Evolutionary conservation across 1,140 invertebrate genomes (phyloP).

Genomic region (Acromyrmex charruanus): DNA sequence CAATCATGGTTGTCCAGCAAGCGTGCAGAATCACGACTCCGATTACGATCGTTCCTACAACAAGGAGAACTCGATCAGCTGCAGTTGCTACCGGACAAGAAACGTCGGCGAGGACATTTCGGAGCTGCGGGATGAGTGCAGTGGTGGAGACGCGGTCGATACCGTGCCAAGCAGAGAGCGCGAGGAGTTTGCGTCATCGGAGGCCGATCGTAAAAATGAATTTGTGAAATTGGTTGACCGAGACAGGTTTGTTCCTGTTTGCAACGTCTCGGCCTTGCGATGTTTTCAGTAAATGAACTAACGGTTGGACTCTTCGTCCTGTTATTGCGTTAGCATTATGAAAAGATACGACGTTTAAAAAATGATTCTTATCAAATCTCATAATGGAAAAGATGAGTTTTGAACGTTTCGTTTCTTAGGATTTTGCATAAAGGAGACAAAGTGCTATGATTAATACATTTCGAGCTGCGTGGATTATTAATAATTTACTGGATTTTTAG

Average conservation of each 20-base stretch:
- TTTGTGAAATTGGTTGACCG: conserved; percentile 28
- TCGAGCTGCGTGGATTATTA: background rate
- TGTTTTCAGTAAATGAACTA: background rate
- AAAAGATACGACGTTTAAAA: background rate
- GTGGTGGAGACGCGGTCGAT: conserved; percentile 64
- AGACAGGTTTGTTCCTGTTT: conserved; percentile 38
- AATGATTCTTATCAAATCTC: no score
- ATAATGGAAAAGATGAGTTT: background rate
- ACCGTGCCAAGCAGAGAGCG: conserved; percentile 61
- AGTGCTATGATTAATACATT: background rate
- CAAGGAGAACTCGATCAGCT: conserved; percentile 62
- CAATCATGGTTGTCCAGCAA: conserved; percentile 44
- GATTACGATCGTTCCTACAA: background rate
- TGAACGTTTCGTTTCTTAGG: background rate
- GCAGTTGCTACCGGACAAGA: conserved; percentile 65
- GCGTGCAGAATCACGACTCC: background rate
- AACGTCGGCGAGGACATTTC: conserved; percentile 34
- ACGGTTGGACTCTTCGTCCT: background rate
- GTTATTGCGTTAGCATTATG: background rate
- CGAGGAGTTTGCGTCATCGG: conserved; percentile 19
- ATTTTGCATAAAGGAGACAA: background rate
- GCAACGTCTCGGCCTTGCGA: background rate
- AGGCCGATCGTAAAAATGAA: conserved; percentile 51
- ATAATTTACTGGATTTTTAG: no score
- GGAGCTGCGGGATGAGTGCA: conserved; percentile 57